Evolutionary conservation across 1,140 invertebrate genomes (phyloP).

Genomic region (Tenebrio molitor): DNA sequence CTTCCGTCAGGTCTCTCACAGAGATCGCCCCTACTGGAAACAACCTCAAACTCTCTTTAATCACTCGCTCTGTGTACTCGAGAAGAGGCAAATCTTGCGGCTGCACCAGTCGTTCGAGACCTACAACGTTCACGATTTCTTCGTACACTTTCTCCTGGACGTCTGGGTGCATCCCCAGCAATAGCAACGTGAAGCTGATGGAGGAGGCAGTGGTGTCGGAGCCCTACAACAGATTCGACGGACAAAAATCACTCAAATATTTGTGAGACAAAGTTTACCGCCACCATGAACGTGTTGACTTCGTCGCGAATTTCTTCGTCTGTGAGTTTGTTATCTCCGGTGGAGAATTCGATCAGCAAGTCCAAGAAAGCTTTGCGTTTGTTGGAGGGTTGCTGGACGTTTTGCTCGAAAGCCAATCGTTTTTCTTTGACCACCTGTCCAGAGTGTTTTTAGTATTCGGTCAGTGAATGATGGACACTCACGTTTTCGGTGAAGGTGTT

Average conservation of each 20-base stretch:
- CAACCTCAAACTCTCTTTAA: slow-evolving; percentile 74
- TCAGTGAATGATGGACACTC: no score
- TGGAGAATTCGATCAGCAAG: slow-evolving; percentile 5
- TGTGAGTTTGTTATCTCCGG: slow-evolving; percentile 15
- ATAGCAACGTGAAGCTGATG: slow-evolving; percentile 32
- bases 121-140: slow-evolving; percentile 70
- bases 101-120: slow-evolving; percentile 60
- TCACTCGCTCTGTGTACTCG: slow-evolving; percentile 73
- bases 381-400: not conserved
- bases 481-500: slow-evolving; percentile 28
- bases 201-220: slow-evolving; percentile 30
- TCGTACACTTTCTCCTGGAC: slow-evolving; percentile 67
- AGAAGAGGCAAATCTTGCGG: slow-evolving; percentile 71
- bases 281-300: slow-evolving; percentile 50
- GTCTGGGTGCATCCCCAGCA: slow-evolving; percentile 54
- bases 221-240: slow-evolving; percentile 33
- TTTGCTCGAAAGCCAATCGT: slow-evolving; percentile 1
- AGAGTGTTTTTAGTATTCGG: no score
- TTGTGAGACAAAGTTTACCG: slow-evolving; percentile 27
- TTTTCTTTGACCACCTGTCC: slow-evolving; percentile 41
- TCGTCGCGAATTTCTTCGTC: slow-evolving; percentile 50
- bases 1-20: slow-evolving; percentile 66
- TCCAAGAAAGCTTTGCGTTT: slow-evolving; percentile 40
- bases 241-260: not conserved
- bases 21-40: slow-evolving; percentile 74